Evolutionary conservation across 1,140 invertebrate species (phyloP).

Genomic region (Brachionus rubens): DNA sequence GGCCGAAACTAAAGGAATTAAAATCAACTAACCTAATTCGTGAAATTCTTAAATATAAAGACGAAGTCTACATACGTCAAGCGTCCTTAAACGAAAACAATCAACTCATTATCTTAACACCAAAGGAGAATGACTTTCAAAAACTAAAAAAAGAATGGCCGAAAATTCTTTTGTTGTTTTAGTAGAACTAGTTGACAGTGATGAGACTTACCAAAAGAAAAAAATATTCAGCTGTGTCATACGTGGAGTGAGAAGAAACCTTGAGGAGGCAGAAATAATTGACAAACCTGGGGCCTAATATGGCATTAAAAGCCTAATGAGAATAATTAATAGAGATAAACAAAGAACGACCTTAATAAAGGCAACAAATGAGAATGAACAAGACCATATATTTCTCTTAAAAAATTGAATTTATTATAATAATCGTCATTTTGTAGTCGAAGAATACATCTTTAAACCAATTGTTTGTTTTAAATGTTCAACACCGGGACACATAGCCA

Average conservation of each 20-base stretch:
- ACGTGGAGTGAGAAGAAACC: not conserved
- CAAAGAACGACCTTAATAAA: not conserved
- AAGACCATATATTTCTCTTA: constrained; percentile 20
- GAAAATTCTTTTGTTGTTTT: not conserved
- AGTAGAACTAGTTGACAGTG: not conserved
- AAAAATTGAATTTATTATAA: constrained; percentile 49
- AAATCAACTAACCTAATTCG: not conserved
- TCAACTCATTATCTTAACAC: not conserved
- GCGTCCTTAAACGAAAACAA: not conserved
- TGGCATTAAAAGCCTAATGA: not conserved
- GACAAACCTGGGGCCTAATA: not conserved
- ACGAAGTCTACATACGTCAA: too few relatives aligned
- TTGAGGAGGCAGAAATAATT: not conserved
- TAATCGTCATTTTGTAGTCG: constrained; percentile 52
- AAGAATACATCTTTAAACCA: constrained; percentile 48
- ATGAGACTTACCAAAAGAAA: not conserved
- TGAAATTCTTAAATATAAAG: not conserved
- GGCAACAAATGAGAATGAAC: not conserved
- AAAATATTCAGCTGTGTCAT: not conserved
- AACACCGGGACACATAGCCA: constrained; percentile 51
- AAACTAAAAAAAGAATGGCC: constrained; percentile 1
- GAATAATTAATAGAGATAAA: constrained; percentile 6
- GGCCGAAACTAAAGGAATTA: not conserved
- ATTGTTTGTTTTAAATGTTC: constrained; percentile 50
- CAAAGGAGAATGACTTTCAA: not conserved